Conservation (phyloP, 2,797 vertebrate genomes). For the Hippopotamyrus pictus region DNA sequence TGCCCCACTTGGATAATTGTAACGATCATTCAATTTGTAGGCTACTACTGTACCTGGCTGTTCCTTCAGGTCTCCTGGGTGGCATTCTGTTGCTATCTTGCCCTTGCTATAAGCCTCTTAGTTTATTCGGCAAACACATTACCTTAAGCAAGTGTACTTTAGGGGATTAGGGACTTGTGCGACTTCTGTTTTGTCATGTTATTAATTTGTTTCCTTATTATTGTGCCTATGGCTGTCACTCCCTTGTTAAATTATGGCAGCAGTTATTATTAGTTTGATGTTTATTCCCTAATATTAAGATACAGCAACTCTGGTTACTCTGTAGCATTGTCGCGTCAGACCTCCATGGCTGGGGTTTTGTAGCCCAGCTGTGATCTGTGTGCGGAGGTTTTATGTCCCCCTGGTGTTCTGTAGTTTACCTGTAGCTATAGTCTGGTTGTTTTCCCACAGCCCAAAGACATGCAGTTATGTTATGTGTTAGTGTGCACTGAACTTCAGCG, state of each 20-base stretch:
- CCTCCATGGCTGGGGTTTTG: not conserved
- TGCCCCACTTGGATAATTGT: not conserved
- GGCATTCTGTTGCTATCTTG: not conserved
- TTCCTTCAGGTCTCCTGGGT: not conserved
- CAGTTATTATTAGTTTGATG: not conserved
- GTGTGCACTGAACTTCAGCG: not conserved
- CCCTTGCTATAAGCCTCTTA: not conserved
- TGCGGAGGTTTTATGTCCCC: not conserved
- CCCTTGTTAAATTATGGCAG: not conserved
- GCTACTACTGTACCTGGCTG: not conserved
- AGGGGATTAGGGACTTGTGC: not conserved
- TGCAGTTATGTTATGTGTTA: not conserved
- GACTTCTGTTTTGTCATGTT: not conserved
- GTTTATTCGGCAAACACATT: constrained; percentile 2
- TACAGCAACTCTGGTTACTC: not conserved
- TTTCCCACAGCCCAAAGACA: not conserved
- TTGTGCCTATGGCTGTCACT: constrained; percentile 2
- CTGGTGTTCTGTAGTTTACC: not conserved
- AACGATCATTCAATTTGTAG: not conserved
- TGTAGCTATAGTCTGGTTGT: not conserved
- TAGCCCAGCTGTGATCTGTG: not conserved
- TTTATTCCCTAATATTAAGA: not conserved
- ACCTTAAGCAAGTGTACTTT: not conserved
- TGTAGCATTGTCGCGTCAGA: not conserved
- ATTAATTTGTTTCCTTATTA: not conserved